These are phyloP conservation scores for Dasypogon diadema DNA, from an alignment of 2,888 invertebrate genomes.

Conservation along the genomic window DNA sequence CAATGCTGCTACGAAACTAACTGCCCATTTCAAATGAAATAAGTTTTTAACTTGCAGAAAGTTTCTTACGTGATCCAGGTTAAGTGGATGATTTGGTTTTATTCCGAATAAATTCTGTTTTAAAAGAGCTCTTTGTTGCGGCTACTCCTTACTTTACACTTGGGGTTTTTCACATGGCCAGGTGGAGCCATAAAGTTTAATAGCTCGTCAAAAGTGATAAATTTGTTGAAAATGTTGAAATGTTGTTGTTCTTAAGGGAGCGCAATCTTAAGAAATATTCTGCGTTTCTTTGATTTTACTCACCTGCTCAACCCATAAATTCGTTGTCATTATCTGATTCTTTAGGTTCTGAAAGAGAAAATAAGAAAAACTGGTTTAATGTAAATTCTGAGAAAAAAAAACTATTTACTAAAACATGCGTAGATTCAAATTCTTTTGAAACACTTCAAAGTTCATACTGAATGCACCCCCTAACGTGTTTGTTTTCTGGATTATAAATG, in stretches of 20 bases:
- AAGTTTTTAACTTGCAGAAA: not conserved
- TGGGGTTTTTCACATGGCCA: too few relatives aligned
- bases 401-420: not conserved
- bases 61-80: slow-evolving; percentile 17
- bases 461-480: too few relatives aligned
- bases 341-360: slow-evolving; percentile 85
- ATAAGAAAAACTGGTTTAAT: not conserved
- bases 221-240: too few relatives aligned
- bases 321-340: slow-evolving; percentile 95
- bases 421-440: too few relatives aligned
- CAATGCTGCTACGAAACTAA: not conserved
- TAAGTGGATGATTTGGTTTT: slow-evolving; percentile 16
- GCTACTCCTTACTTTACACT: too few relatives aligned
- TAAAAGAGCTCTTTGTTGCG: not conserved
- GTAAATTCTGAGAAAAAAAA: not conserved
- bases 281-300: slow-evolving; percentile 61
- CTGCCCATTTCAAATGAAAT: slow-evolving; percentile 7
- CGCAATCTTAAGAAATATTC: too few relatives aligned
- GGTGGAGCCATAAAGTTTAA: too few relatives aligned
- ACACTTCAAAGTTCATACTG: too few relatives aligned
- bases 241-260: too few relatives aligned
- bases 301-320: slow-evolving; percentile 81
- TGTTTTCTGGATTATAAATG: too few relatives aligned
- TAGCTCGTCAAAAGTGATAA: too few relatives aligned
- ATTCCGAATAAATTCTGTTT: not conserved